Evolutionary conservation across 2,113 vertebrate genomes (phyloP), one percentile per base, ranked within the genome.

Genomic region (Pterophyllum scalare): DNA sequence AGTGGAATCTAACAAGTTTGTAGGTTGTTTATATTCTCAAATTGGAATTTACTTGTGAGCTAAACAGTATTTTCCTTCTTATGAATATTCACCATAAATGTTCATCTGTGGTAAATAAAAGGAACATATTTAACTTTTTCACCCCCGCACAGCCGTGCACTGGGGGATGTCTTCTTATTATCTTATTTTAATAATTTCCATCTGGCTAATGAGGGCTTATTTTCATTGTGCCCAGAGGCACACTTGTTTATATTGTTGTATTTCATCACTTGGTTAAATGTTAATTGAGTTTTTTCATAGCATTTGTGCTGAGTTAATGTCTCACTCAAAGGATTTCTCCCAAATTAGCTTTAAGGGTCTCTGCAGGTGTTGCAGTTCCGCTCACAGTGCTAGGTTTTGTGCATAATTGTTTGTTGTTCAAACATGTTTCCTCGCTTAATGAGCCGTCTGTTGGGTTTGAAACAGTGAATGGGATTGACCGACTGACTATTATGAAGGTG

Each of bases 231-330:
- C 93, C 93, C 87, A 62, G 89, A 94, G 92, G 93, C 84, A 10
- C 79, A 81, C 79, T 92, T 95, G 92, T 95, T 93, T 93, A 88
- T 93, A 90, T 91, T 92, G 92, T 91, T 88, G 81, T 79, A 90
- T 94, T 95, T 94, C 92, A 93, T 91, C 87, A 91, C 91, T 94
- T 92, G 94, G 91, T 93, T 96, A 94, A 95, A 93, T 95, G 93
- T 94, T 95, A 94, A 95, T 95, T 92, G 82, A 86, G 90, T 89
- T 92, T 90, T 91, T 88, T 86, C 76, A 88, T 94, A 89, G 93
- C 76, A 85, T 94, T 92, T 90, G 88, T 89, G 88, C 88, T 83
- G 82, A 92, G 92, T 93, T 94, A 93, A 94, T 92, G 89, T 94
- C 91, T 90, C 84, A 90, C 91, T 91, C 90, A 86, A 85, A 93